Percentiles rank a stretch among this genome's conserved stretches.
phyloP scores from a whole-genome alignment of 2,888 invertebrate genomes.

The Andrena dorsata region DNA sequence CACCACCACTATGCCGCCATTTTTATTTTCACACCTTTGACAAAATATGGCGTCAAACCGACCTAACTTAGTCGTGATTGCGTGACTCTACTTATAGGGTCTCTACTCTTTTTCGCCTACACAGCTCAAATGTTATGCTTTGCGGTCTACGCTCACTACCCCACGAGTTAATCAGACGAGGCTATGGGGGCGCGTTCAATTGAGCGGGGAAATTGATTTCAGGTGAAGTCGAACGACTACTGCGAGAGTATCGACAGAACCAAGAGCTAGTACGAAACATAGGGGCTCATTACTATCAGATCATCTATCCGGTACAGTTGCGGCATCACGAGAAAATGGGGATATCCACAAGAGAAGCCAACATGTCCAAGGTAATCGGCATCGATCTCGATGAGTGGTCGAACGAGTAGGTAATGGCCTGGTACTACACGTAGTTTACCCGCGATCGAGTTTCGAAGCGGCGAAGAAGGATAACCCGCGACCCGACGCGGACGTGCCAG shows the following conservation, averaged over 20 bases:
- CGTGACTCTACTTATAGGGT: too few species aligned
- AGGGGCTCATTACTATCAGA: constrained; percentile 96
- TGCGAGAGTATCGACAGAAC: constrained; percentile 96
- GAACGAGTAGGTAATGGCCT: neutral
- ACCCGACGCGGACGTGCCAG: neutral
- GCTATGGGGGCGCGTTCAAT: constrained; percentile 50
- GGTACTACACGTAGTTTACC: neutral
- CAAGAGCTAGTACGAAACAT: constrained; percentile 96
- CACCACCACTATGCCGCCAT: too few species aligned
- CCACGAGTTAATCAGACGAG: neutral
- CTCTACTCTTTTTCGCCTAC: too few species aligned
- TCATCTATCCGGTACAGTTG: constrained; percentile 97
- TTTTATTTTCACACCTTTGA: too few species aligned
- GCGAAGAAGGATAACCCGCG: too few species aligned
- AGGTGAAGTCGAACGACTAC: constrained; percentile 96
- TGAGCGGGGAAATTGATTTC: constrained; percentile 78
- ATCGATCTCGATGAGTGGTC: constrained; percentile 5
- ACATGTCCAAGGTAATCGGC: constrained; percentile 91
- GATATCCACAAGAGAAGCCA: constrained; percentile 96
- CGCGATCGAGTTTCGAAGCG: neutral
- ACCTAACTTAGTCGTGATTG: too few species aligned
- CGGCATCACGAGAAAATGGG: constrained; percentile 98
- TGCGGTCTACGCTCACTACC: neutral
- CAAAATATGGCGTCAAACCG: too few species aligned
- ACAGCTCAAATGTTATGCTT: too few species aligned